Percentiles rank a stretch among this genome's conserved stretches.
These are phyloP conservation scores for Rhopalosiphum maidis DNA, from an alignment of 1,140 invertebrate genomes.

Conservation along the genomic window DNA sequence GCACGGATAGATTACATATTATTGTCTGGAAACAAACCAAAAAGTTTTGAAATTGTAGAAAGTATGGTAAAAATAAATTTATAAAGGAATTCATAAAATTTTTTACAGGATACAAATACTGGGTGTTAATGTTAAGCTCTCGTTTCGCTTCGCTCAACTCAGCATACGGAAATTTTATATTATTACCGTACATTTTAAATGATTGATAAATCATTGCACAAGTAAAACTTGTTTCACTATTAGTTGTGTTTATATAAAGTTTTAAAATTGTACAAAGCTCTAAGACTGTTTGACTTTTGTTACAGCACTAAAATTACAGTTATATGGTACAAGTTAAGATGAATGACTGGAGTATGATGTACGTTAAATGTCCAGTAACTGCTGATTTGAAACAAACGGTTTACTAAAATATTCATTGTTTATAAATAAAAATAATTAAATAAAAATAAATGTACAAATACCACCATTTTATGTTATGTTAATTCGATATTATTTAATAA, in stretches of 20 bases:
- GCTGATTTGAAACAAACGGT: not conserved
- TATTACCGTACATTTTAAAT: not conserved
- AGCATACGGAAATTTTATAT: not conserved
- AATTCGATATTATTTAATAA: not conserved
- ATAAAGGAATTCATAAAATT: not conserved
- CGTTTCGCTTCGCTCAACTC: not conserved
- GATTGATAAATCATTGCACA: not conserved
- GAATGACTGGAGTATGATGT: not conserved
- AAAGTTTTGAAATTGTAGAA: not conserved
- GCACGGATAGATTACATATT: not conserved
- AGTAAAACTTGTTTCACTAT: not conserved
- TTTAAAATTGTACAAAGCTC: not conserved
- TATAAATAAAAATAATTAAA: not conserved
- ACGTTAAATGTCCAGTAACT: not conserved
- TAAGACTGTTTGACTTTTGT: not conserved
- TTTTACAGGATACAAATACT: not conserved
- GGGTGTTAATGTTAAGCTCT: not conserved
- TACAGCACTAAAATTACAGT: not conserved
- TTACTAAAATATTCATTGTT: no score
- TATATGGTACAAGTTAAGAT: not conserved
- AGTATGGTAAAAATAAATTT: not conserved
- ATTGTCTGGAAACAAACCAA: not conserved
- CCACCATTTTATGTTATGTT: not conserved
- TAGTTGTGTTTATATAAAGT: conserved; percentile 5
- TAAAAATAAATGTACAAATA: not conserved